Conservation (phyloP, 2,888 invertebrate species). For the Brachyopa scutellaris region DNA sequence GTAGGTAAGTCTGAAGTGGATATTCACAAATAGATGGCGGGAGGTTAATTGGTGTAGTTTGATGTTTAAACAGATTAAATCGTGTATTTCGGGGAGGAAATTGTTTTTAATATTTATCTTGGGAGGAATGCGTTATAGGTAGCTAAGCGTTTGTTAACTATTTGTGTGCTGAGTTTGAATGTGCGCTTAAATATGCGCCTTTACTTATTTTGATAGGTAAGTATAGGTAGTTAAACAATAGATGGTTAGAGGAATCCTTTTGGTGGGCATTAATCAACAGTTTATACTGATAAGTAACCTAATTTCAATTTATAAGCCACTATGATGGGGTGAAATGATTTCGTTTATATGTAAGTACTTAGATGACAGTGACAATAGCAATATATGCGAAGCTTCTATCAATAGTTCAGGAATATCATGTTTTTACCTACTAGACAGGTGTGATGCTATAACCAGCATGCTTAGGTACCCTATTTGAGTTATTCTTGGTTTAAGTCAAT, state of each 20-base stretch:
- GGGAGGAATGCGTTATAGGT: conserved; percentile 32
- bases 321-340: neutral
- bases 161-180: neutral
- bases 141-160: conserved; percentile 3
- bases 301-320: neutral
- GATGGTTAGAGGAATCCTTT: neutral
- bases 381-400: no score
- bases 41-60: conserved; percentile 72
- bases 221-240: neutral
- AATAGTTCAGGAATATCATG: no score
- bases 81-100: conserved; percentile 68
- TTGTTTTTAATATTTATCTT: conserved; percentile 67
- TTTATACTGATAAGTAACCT: conserved; percentile 12
- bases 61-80: conserved; percentile 72
- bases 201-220: no score
- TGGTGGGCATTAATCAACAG: neutral
- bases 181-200: neutral
- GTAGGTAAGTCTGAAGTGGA: conserved; percentile 58
- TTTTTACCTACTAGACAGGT: no score
- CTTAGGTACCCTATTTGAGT: no score
- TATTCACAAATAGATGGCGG: conserved; percentile 73
- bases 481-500: no score
- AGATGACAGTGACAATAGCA: no score
- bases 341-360: no score
- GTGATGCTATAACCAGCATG: no score